Base-by-base conservation (phyloP, 1,140 invertebrate species). In the Drosophila eugracilis region DNA sequence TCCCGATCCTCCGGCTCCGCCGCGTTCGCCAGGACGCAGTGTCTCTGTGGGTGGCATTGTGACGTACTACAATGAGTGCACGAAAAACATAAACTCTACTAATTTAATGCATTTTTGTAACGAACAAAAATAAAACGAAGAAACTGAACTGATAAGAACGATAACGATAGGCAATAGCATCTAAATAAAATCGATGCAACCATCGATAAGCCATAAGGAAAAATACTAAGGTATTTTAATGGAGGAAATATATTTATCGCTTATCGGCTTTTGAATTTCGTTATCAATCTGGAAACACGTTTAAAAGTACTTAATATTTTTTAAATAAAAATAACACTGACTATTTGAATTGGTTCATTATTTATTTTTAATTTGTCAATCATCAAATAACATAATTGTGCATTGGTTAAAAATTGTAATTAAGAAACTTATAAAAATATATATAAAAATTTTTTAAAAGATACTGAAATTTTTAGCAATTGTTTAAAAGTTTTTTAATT, bases 21-120 rank as follows among this genome's bases (percentile, higher is more conserved):
- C 63, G 30, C 70, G 70, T 34, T 74, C 83, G 19, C 80, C 80
- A 6, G 72, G 42, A 19, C 86, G 77, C 24, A 86, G 44, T 17
- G 84, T 76, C 47, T 88, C 83, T 17, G 86, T 89, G 57, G 86
- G 86, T 44, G 86, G 71, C 86, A 89, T 89, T 2, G 12, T 22
- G 49, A 24, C 39, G 14, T 48, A n/a, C 41, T 24, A 24, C 39
- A n/a, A 22, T 48, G 2, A 6, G 28, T 15, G 17, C 32, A 10
- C 22, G 1, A 36, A 10, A 26, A 80, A 83, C 67, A 63, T 26
- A 78, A 74, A 77, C 53, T 32, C 45, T 39, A 36, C 22, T n/a
- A 57, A 67, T 49, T 55, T 41, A 70, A 55, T 47, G n/a, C 58
- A 44, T 55, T 53, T 52, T 57, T 42, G 39, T 17, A 41, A 47